Base-by-base conservation (phyloP, 2,113 vertebrate species). In the Caloenas nicobarica region DNA sequence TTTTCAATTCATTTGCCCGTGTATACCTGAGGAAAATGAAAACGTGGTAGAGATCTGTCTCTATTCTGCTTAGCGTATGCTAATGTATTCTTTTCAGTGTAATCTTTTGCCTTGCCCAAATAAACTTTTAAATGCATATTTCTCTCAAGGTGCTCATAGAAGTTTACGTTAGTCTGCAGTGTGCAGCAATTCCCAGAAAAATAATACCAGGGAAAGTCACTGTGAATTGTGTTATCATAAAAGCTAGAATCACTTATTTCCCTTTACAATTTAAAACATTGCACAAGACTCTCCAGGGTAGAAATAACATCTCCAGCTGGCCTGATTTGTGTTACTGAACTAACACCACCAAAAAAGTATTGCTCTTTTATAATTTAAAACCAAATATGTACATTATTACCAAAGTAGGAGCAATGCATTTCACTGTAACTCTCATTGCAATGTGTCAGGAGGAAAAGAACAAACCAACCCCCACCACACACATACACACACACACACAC, bases 71-170 rank as follows among this genome's bases (percentile, higher is more conserved):
- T 87, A 57, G 81, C 0, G 0, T 85, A 80, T 89, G 81, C 44
- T 91, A 76, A 92, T 61, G 4, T 26, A 71, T 71, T 85, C 36
- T 92, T 93, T 40, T 91, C 66, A 40, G 4, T 61, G 61, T 82
- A 65, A 84, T 87, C 53, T 82, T 84, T 93, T 92, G 76, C 66
- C 57, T 93, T 92, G 53, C 77, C 89, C 89, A 91, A 95, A 92
- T 95, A 95, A 96, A 92, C 91, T 96, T 95, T 16, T 72, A 96
- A 95, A 94, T 81, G 48, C 15, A 0, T 69, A 68, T 95, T 94
- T 95, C 58, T 96, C 96, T 97, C 91, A 91, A 92, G 93, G 81
- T 94, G 89, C 93, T 93, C 81, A 25, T 92, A 91, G 84, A 91
- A 61, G 84, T 92, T 96, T 89, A 86, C 38, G 34, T 91, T 79